Evolutionary conservation across 1,140 invertebrate genomes (phyloP), one percentile per base, ranked within the genome.

Genomic region (Dendroctonus ponderosae): DNA sequence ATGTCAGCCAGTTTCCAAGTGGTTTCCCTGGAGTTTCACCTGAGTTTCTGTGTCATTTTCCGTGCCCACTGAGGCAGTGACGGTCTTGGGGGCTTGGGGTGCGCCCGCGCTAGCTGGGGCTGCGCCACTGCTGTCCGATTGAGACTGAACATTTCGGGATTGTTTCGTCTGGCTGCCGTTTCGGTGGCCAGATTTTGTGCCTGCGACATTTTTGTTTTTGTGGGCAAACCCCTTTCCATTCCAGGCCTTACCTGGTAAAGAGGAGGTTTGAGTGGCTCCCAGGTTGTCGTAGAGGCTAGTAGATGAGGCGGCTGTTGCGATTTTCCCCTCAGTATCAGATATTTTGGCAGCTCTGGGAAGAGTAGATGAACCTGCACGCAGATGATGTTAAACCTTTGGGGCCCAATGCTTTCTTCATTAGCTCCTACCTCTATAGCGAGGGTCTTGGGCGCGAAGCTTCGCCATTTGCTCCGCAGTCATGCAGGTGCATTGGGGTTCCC

Each of bases 401-500:
- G 12, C 44, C 4, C 44, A 2, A 46, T 2, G 12, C 1, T 2
- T 2, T 1, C 9, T 46, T 11, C 3, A 58, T 52, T 52, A 51
- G 44, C 3, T 9, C 49, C 66, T 79, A 83, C 83, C 82, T 82
- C 92, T 84, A 81, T 91, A 91, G 82, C 92, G 82, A 57, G 91
- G 88, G 84, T 94, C 91, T 81, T 92, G 90, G 77, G 86, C 87
- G 76, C 91, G 81, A 58, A 94, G 84, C 76, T 92, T 85, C 68
- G 90, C 89, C 79, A 93, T 93, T 80, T 96, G 93, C 79, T 96
- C 93, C 57, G 93, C 88, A 14, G 93, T 92, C 93, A 96, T 96
- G 79, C 94, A 96, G 63, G 93, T 96, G 81, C 94, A 96, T 76
- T 96, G 93, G 50, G 92, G 91, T 79, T 95, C 93, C 66, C 91